Evolutionary conservation across 2,888 invertebrate species (phyloP).

Genomic region (Seira musarum): DNA sequence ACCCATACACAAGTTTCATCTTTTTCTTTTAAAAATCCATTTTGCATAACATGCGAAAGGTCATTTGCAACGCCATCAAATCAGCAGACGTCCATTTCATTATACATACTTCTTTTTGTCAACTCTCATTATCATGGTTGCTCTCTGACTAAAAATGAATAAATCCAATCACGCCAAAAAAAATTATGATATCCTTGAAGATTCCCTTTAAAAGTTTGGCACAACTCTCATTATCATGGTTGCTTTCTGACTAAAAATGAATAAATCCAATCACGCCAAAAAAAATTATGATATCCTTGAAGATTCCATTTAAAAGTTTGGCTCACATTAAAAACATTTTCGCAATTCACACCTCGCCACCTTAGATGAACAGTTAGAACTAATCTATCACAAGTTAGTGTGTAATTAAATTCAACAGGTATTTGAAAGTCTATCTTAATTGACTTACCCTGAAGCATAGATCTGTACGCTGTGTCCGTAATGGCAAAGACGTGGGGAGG

Average conservation of each 20-base stretch:
- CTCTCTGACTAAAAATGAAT: neutral
- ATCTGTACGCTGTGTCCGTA: constrained; percentile 98
- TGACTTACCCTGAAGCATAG: constrained; percentile 95
- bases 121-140: neutral
- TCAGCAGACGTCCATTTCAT: neutral
- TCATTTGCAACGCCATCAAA: constrained; percentile 5
- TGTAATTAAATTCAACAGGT: no score
- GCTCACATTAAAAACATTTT: no score
- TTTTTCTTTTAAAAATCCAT: neutral
- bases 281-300: no score
- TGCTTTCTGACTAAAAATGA: no score
- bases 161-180: neutral
- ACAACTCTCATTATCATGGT: no score
- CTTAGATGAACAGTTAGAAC: no score
- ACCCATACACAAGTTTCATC: neutral
- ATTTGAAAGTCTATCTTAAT: no score
- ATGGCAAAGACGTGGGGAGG: constrained; percentile 99
- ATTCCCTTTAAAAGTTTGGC: neutral
- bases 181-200: neutral
- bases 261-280: no score
- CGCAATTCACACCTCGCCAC: no score
- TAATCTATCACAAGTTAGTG: no score
- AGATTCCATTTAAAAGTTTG: no score
- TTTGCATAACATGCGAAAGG: neutral
- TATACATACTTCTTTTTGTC: neutral